Percentiles rank a stretch among this genome's conserved stretches.
These are phyloP conservation scores for Aegithalos caudatus DNA, from an alignment of 2,113 vertebrate species.

Conservation along the genomic window DNA sequence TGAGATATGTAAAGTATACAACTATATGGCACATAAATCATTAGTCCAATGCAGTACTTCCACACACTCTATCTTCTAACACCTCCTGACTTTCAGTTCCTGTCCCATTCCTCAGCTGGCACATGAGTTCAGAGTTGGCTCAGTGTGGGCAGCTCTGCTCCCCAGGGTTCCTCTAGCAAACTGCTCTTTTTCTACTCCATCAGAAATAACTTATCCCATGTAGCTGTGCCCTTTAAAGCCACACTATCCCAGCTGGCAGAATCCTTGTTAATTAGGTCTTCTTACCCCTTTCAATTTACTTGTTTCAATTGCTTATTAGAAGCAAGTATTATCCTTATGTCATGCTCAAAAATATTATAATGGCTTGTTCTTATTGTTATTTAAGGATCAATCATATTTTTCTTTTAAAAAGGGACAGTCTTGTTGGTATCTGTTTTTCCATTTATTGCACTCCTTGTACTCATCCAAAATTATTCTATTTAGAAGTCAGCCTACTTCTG, in stretches of 20 bases:
- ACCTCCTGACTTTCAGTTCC: background rate
- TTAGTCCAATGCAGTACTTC: background rate
- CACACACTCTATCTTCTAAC: background rate
- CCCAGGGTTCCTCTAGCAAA: background rate
- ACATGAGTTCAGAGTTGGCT: background rate
- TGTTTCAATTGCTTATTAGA: background rate
- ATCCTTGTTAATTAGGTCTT: background rate
- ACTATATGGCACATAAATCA: background rate
- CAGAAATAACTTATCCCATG: background rate
- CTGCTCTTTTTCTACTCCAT: background rate
- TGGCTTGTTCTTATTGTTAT: background rate
- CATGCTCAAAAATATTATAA: background rate
- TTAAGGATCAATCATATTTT: background rate
- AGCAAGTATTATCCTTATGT: background rate
- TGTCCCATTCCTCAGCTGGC: background rate
- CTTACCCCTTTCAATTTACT: background rate
- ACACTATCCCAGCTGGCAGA: background rate
- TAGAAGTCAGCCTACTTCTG: background rate
- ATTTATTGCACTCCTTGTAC: background rate
- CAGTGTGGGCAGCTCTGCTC: background rate
- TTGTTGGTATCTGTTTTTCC: background rate
- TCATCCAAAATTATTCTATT: background rate
- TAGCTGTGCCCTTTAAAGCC: background rate
- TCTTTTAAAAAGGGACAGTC: no score
- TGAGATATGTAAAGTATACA: background rate